Conservation (phyloP, 2,888 invertebrate genomes). For the Cabera pusaria region DNA sequence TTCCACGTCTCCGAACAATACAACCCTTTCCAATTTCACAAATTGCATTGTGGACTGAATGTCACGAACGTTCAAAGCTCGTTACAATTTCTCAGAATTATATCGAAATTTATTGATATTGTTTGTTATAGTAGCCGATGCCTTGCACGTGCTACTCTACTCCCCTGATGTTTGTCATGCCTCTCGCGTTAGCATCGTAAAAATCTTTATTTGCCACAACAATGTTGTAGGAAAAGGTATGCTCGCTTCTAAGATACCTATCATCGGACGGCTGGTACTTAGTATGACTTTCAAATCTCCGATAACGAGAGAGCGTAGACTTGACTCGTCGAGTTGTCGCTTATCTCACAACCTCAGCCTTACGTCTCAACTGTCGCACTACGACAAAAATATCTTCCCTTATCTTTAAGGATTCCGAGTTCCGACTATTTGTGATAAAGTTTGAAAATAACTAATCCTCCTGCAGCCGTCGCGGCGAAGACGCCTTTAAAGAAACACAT, state of each 20-base stretch:
- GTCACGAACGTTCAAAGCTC: constrained; percentile 1
- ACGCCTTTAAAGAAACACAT: too few relatives aligned
- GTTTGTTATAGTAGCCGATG: too few relatives aligned
- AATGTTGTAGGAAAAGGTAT: too few relatives aligned
- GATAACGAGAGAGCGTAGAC: neutral
- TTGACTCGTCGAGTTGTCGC: neutral
- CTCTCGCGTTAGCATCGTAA: too few relatives aligned
- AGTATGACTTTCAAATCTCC: too few relatives aligned
- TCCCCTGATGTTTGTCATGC: too few relatives aligned
- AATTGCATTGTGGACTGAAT: constrained; percentile 11
- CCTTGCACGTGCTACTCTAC: too few relatives aligned
- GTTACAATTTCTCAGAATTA: constrained; percentile 9
- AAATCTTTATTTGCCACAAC: too few relatives aligned
- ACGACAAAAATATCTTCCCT: constrained; percentile 13
- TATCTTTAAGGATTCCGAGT: constrained; percentile 11
- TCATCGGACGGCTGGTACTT: too few relatives aligned
- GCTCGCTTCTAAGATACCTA: too few relatives aligned
- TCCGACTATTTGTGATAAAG: constrained; percentile 16
- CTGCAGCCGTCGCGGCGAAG: too few relatives aligned
- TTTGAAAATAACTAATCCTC: constrained; percentile 17
- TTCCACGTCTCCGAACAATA: neutral
- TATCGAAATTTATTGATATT: neutral
- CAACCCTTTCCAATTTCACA: constrained; percentile 8
- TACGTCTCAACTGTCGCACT: constrained; percentile 12
- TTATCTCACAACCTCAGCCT: constrained; percentile 3